These are phyloP conservation scores for Tragulus kanchil DNA, from an alignment of 2,113 vertebrate genomes.

Conservation along the genomic window DNA sequence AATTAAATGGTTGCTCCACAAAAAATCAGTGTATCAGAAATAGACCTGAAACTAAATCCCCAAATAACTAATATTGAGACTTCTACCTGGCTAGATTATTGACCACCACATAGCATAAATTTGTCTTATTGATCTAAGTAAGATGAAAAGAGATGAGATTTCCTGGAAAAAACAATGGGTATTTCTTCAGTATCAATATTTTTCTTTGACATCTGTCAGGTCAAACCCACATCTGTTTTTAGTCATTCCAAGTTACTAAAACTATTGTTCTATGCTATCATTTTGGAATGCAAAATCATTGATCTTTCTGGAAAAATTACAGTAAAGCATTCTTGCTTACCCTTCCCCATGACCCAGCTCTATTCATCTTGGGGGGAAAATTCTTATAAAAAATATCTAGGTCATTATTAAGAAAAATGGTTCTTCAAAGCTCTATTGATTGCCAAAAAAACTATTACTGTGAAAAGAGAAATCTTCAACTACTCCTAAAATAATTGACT, in stretches of 20 bases:
- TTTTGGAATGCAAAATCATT: constrained; percentile 57
- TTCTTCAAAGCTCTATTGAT: constrained; percentile 80
- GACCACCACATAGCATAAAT: constrained; percentile 59
- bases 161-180: constrained; percentile 73
- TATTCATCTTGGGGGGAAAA: constrained; percentile 27
- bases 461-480: constrained; percentile 79
- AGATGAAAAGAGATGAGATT: constrained; percentile 76
- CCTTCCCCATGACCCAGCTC: constrained; percentile 50
- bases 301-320: constrained; percentile 67
- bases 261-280: constrained; percentile 61
- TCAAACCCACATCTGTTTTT: constrained; percentile 65
- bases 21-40: constrained; percentile 65
- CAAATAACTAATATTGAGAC: constrained; percentile 61
- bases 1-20: constrained; percentile 32
- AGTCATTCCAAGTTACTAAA: constrained; percentile 61
- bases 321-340: constrained; percentile 48
- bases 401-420: constrained; percentile 77
- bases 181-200: constrained; percentile 74
- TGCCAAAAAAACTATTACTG: constrained; percentile 81
- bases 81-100: constrained; percentile 69
- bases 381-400: constrained; percentile 59
- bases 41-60: constrained; percentile 66
- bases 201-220: constrained; percentile 74
- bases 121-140: constrained; percentile 71
- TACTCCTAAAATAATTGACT: constrained; percentile 81